A percentile compares a stretch with the other conserved stretches of the same genome.
phyloP scores from a whole-genome alignment of 1,140 invertebrate genomes.

The Macrosteles quadrilineatus region DNA sequence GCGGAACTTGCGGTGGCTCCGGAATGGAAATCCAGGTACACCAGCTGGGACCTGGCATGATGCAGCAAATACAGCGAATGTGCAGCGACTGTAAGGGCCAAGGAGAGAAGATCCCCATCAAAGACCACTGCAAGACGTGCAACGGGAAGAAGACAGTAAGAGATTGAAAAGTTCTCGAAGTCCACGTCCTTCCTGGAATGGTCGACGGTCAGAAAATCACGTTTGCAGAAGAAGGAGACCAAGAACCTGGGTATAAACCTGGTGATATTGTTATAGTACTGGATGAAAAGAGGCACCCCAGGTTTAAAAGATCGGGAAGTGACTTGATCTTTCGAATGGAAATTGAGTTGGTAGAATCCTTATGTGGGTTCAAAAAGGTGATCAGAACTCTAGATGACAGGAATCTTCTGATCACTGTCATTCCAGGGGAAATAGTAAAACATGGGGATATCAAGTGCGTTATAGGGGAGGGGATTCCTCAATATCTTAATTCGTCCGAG shows the following conservation, averaged over 20 bases:
- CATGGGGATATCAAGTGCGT: constrained; percentile 91
- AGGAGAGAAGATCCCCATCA: constrained; percentile 82
- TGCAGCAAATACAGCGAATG: constrained; percentile 92
- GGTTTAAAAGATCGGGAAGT: constrained; percentile 73
- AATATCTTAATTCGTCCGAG: constrained; percentile 94
- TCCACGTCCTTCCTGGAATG: constrained; percentile 98
- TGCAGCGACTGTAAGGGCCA: constrained; percentile 90
- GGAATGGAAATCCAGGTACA: too few relatives aligned
- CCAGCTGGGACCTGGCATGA: constrained; percentile 92
- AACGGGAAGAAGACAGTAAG: constrained; percentile 80
- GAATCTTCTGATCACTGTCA: constrained; percentile 79
- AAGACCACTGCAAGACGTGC: constrained; percentile 93
- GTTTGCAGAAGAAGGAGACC: constrained; percentile 94
- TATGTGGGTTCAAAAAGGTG: constrained; percentile 95
- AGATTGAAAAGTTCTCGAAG: constrained; percentile 95
- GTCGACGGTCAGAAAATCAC: constrained; percentile 94
- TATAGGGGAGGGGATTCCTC: constrained; percentile 80
- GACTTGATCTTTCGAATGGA: constrained; percentile 84
- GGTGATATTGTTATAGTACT: constrained; percentile 97
- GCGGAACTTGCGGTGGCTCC: too few relatives aligned
- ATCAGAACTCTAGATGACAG: constrained; percentile 93
- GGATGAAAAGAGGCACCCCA: constrained; percentile 92
- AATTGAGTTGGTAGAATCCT: constrained; percentile 86
- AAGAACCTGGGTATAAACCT: constrained; percentile 91
- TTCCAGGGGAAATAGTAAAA: constrained; percentile 74